Percentiles rank a stretch among this genome's conserved stretches.
phyloP scores from a whole-genome alignment of 2,888 invertebrate genomes.

The Marasmarcha lunaedactyla region DNA sequence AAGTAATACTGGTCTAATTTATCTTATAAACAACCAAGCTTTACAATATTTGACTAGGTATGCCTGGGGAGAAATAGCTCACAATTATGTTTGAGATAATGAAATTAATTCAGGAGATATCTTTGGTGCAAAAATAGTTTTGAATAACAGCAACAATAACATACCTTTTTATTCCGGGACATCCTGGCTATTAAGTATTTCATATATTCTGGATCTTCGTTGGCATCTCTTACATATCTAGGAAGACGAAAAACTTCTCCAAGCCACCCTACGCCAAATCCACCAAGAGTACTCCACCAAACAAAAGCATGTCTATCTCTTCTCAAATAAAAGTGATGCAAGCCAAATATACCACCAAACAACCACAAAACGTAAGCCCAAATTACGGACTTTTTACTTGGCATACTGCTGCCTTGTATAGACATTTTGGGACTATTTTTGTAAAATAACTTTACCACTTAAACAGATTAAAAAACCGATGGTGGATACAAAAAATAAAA shows the following conservation, averaged over 20 bases:
- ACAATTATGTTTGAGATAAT: too few relatives aligned
- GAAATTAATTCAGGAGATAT: too few relatives aligned
- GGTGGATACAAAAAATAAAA: too few relatives aligned
- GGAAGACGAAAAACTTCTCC: slow-evolving; percentile 88
- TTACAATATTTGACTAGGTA: too few relatives aligned
- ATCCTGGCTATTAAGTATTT: slow-evolving; percentile 74
- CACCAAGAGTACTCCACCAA: slow-evolving; percentile 89
- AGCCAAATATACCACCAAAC: slow-evolving; percentile 87
- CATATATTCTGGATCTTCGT: slow-evolving; percentile 78
- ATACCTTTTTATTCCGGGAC: slow-evolving; percentile 74
- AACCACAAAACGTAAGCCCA: slow-evolving; percentile 88
- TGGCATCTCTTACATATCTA: slow-evolving; percentile 85
- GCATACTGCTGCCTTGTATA: slow-evolving; percentile 20
- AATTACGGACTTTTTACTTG: slow-evolving; percentile 68
- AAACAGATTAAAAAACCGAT: too few relatives aligned
- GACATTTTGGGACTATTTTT: too few relatives aligned
- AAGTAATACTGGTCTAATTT: too few relatives aligned
- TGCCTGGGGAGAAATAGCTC: too few relatives aligned
- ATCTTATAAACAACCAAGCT: too few relatives aligned
- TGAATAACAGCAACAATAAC: too few relatives aligned
- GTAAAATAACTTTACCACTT: too few relatives aligned
- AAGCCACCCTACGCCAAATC: slow-evolving; percentile 90
- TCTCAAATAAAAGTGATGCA: slow-evolving; percentile 91
- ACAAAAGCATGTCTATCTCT: slow-evolving; percentile 92
- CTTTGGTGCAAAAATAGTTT: too few relatives aligned